These are phyloP conservation scores for Hydractinia symbiolongicarpus DNA, from an alignment of 30 jellyfish, hydroid and myxozoan species.

Conservation along the genomic window DNA sequence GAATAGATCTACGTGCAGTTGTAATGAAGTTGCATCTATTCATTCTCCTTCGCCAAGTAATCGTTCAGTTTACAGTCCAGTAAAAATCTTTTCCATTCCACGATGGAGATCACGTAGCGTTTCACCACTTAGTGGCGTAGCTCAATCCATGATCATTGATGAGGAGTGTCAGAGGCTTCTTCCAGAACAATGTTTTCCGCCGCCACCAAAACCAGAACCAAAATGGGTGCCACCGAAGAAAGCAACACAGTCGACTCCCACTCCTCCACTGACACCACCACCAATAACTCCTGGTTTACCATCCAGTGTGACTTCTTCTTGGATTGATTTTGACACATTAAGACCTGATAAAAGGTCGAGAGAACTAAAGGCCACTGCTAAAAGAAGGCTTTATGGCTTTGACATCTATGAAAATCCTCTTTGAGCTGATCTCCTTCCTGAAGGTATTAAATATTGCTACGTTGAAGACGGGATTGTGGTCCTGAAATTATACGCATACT, in stretches of 20 bases:
- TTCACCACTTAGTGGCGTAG: background rate
- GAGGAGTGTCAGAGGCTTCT: background rate
- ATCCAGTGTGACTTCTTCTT: background rate
- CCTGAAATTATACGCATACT: background rate
- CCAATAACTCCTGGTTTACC: constrained; percentile 6
- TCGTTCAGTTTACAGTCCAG: too few relatives aligned
- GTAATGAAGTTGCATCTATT: too few relatives aligned
- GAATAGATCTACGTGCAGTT: too few relatives aligned
- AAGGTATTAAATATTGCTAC: background rate
- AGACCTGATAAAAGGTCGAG: background rate
- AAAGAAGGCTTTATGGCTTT: background rate
- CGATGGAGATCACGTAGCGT: too few relatives aligned
- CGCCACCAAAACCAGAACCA: constrained; percentile 9
- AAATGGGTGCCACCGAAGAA: background rate
- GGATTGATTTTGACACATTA: background rate
- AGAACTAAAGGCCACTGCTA: background rate
- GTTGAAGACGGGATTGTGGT: background rate
- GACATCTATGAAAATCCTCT: background rate
- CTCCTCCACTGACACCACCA: background rate
- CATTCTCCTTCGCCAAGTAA: too few relatives aligned
- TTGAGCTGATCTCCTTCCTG: background rate
- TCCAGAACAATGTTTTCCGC: background rate
- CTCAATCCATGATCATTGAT: background rate
- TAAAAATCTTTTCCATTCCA: too few relatives aligned
- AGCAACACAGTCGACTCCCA: background rate